A percentile compares a stretch with the other conserved stretches of the same genome.
These are phyloP conservation scores for Agrotis clavis DNA, from an alignment of 2,888 invertebrate genomes.

Conservation along the genomic window DNA sequence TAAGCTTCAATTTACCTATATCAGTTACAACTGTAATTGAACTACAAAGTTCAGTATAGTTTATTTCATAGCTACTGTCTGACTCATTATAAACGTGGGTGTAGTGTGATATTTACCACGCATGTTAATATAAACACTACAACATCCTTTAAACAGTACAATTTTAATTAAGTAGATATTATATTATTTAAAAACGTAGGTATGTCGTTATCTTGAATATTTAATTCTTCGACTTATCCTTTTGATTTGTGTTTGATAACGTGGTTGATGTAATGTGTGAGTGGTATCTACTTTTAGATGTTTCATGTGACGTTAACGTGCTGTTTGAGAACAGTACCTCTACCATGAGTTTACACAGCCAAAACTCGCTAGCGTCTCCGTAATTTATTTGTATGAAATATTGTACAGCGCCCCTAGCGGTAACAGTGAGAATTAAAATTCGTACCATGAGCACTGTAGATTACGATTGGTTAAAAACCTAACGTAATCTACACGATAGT, in stretches of 20 bases:
- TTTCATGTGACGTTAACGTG: conserved; percentile 40
- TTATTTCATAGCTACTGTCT: conserved; percentile 10
- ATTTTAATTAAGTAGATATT: conserved; percentile 48
- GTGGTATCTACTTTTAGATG: conserved; percentile 31
- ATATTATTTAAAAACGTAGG: conserved; percentile 20
- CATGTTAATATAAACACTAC: background rate
- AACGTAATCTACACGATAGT: too few species aligned
- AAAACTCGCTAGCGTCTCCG: too few species aligned
- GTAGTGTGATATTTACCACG: conserved; percentile 12
- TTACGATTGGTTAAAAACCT: too few species aligned
- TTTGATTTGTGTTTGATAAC: conserved; percentile 55
- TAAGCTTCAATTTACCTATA: background rate
- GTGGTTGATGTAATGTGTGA: conserved; percentile 20
- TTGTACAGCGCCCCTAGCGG: too few species aligned
- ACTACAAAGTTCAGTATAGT: conserved; percentile 17
- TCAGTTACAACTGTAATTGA: conserved; percentile 7
- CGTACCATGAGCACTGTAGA: too few species aligned
- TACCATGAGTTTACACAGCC: too few species aligned
- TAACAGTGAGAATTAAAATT: too few species aligned
- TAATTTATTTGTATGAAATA: too few species aligned
- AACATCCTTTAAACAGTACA: background rate
- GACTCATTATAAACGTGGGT: conserved; percentile 19
- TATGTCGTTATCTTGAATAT: conserved; percentile 48
- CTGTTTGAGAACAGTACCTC: conserved; percentile 14
- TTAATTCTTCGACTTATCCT: conserved; percentile 54